phyloP scores from a whole-genome alignment of 2,797 vertebrate species.

The Notolepis coatsorum region DNA sequence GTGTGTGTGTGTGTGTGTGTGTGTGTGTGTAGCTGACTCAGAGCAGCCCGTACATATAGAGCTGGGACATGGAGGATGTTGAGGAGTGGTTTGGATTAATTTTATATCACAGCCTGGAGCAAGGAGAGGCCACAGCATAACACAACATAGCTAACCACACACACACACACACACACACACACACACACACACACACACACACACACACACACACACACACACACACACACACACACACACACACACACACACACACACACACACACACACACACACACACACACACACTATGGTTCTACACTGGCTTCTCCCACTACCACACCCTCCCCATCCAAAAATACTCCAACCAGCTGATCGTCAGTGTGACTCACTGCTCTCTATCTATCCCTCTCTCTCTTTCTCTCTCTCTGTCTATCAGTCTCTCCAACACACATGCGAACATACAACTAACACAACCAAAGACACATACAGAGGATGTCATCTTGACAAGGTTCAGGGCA shows the following conservation, averaged over 20 bases:
- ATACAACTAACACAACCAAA: background rate
- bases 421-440: constrained; percentile 11
- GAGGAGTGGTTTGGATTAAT: constrained; percentile 69
- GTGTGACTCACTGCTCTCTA: constrained; percentile 59
- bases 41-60: constrained; percentile 43
- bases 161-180: no score
- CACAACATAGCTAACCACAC: no score
- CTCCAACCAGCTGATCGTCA: constrained; percentile 65
- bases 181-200: no score
- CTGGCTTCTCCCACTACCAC: constrained; percentile 44
- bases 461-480: background rate
- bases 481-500: constrained; percentile 10
- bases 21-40: constrained; percentile 50
- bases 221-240: background rate
- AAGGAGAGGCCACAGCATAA: constrained; percentile 38
- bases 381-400: no score
- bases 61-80: constrained; percentile 54
- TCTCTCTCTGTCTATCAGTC: background rate
- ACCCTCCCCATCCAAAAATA: constrained; percentile 70
- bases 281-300: constrained; percentile 21
- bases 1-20: constrained; percentile 26
- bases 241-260: background rate
- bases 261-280: constrained; percentile 3
- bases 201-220: no score
- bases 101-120: constrained; percentile 47